phyloP scores from a whole-genome alignment of 2,888 invertebrate species.

The Proisotoma minuta region DNA sequence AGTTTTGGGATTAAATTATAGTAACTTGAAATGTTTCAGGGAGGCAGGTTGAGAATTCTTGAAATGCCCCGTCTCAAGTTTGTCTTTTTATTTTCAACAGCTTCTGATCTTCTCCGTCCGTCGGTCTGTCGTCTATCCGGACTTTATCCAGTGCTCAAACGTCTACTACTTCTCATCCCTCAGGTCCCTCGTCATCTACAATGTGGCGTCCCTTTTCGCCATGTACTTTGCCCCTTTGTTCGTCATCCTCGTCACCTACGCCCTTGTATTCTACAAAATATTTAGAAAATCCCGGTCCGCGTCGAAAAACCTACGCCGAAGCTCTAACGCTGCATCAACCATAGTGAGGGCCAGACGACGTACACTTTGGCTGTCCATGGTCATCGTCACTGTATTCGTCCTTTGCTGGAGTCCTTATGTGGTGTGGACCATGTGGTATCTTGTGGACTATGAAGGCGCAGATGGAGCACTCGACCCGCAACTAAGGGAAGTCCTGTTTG shows the following conservation, averaged over 20 bases:
- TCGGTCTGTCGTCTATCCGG: too few relatives aligned
- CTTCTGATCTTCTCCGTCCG: constrained; percentile 2
- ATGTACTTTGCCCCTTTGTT: constrained; percentile 70
- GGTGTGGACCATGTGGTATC: constrained; percentile 29
- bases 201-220: constrained; percentile 64
- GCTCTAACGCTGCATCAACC: too few relatives aligned
- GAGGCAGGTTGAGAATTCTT: too few relatives aligned
- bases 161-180: constrained; percentile 65
- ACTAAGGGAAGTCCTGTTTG: constrained; percentile 66
- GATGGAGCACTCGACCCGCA: constrained; percentile 58
- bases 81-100: too few relatives aligned
- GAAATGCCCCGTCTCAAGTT: too few relatives aligned
- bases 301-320: too few relatives aligned
- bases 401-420: constrained; percentile 70
- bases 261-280: constrained; percentile 70
- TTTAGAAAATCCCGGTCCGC: constrained; percentile 50
- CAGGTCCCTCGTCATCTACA: constrained; percentile 61
- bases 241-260: constrained; percentile 67
- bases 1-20: too few relatives aligned
- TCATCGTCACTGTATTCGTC: constrained; percentile 69
- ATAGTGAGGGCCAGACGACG: constrained; percentile 63
- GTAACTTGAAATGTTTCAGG: too few relatives aligned
- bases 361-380: constrained; percentile 70
- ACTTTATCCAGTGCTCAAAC: constrained; percentile 70
- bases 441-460: constrained; percentile 65